These are phyloP conservation scores for Cydia splendana DNA, from an alignment of 1,140 invertebrate species.

Conservation along the genomic window DNA sequence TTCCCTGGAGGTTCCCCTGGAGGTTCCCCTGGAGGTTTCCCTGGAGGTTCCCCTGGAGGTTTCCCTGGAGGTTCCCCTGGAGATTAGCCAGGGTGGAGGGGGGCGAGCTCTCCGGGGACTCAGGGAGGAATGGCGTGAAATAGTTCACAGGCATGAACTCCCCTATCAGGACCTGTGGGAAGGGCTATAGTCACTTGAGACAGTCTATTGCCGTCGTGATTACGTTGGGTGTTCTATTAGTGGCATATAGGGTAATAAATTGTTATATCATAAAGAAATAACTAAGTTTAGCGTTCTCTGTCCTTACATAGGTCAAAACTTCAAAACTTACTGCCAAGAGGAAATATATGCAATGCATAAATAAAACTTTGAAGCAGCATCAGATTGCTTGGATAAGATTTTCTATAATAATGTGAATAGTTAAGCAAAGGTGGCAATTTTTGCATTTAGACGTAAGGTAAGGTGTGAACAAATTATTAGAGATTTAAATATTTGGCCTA, in stretches of 20 bases:
- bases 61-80: conserved; percentile 47
- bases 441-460: too few relatives aligned
- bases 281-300: too few relatives aligned
- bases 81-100: conserved; percentile 45
- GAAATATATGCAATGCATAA: not conserved
- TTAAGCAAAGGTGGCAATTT: too few relatives aligned
- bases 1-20: conserved; percentile 60
- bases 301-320: too few relatives aligned
- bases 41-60: conserved; percentile 59
- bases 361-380: not conserved
- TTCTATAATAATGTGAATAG: too few relatives aligned
- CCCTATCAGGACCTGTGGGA: conserved; percentile 56
- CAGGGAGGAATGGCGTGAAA: conserved; percentile 53
- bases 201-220: not conserved
- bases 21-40: conserved; percentile 38
- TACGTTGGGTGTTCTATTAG: not conserved
- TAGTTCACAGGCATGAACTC: conserved; percentile 67
- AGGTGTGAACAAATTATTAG: too few relatives aligned
- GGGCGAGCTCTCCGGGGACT: conserved; percentile 60
- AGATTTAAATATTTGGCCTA: too few relatives aligned
- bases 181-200: conserved; percentile 10
- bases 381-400: too few relatives aligned
- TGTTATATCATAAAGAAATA: too few relatives aligned
- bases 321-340: not conserved
- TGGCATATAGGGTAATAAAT: not conserved